Percentiles rank a stretch among this genome's conserved stretches.
phyloP scores from a whole-genome alignment of 2,113 vertebrate genomes.

The Fulica atra region DNA sequence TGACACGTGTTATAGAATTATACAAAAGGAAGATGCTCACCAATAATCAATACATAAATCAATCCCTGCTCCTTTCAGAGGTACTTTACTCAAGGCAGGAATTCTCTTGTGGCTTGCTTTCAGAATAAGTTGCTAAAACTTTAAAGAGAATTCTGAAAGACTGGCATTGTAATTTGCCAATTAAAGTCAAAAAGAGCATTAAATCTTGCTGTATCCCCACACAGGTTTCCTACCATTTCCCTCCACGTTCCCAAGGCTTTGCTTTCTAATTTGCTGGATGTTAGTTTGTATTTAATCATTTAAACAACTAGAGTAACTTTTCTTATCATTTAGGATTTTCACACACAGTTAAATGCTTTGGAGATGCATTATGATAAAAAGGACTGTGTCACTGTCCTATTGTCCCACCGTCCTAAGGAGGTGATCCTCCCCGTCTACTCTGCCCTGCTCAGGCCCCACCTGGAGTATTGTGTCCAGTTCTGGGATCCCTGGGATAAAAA shows the following conservation, averaged over 20 bases:
- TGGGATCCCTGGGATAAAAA: too few relatives aligned
- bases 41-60: slow-evolving; percentile 25
- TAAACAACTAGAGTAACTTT: not conserved
- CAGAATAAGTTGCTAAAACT: not conserved
- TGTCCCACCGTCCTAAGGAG: too few relatives aligned
- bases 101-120: not conserved
- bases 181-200: not conserved
- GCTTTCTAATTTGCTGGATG: not conserved
- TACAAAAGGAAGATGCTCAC: not conserved
- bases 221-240: not conserved
- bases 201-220: not conserved
- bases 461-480: too few relatives aligned
- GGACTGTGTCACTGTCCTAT: not conserved
- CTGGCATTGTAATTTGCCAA: not conserved
- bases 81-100: not conserved
- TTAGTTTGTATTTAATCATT: not conserved
- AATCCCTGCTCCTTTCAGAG: not conserved
- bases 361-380: not conserved
- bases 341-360: not conserved
- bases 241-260: not conserved
- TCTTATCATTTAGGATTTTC: not conserved
- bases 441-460: too few relatives aligned
- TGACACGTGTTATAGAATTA: slow-evolving; percentile 4
- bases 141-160: not conserved
- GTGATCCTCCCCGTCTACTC: too few relatives aligned